Evolutionary conservation across 2,888 invertebrate genomes (phyloP), one percentile per base, ranked within the genome.

Genomic region (Drosophila meridiana): DNA sequence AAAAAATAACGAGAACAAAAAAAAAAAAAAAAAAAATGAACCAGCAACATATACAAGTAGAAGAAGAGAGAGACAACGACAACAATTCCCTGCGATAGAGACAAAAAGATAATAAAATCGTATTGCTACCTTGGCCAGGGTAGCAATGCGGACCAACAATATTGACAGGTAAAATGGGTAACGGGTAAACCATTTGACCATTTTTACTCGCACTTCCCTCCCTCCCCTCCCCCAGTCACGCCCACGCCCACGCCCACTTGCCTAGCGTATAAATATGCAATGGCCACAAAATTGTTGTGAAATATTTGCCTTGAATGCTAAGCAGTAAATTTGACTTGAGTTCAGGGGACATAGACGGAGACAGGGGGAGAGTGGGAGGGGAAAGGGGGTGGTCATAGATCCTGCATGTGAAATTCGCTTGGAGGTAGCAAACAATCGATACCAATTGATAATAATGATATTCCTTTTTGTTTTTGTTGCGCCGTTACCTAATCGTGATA

Each of bases 391-490:
- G 20, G 20, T 20, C 55, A 53, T 47, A 60, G 50, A 50, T 55
- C 30, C 47, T 75, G 78, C 73, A 71, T 56, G 47, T 63, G 48
- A 68, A 75, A 73, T 65, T 61, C 58, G 34, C 13, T 45, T 61
- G 38, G n/a, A 32, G 38, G 42, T 45, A 20, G 55, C 32, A 34
- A 55, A 36, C 68, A 82, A 86, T 88, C 87, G 78, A 86, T 80
- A 85, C 80, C 83, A 83, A 88, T 86, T 86, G 72, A 61, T 57
- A 43, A 60, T 80, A 75, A 80, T 76, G 69, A 75, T 69, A 76
- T 69, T 47, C 28, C 34, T 48, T 42, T 63, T 58, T 58, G 20
- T n/a, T 43, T n/a, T 11, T 50, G 20, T 14, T 3, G 28, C 14
- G 13, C 48, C 30, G 30, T 58, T 48, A 60, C 67, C 60, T 48